Conservation (phyloP, 2,797 vertebrate species). For the Enteromius argenteus region DNA sequence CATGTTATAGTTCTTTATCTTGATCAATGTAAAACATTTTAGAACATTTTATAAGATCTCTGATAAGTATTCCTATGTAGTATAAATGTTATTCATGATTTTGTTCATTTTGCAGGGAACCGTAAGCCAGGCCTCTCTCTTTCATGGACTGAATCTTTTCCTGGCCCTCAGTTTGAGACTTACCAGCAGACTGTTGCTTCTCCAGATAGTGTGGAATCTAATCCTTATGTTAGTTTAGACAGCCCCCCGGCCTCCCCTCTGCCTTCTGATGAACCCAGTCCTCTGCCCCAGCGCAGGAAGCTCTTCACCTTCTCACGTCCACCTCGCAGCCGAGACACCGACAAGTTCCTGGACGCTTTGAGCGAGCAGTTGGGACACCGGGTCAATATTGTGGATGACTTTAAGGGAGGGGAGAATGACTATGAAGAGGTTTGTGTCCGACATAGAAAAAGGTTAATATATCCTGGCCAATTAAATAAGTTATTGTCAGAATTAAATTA, state of each 20-base stretch:
- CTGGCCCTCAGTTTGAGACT: constrained; percentile 81
- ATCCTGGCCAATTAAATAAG: not conserved
- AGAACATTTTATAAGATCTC: constrained; percentile 3
- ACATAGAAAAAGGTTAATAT: not conserved
- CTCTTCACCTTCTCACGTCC: constrained; percentile 95
- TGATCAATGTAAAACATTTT: not conserved
- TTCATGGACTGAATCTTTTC: constrained; percentile 88
- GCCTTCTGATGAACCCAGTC: constrained; percentile 75
- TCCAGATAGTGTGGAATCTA: constrained; percentile 92
- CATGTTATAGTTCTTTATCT: constrained; percentile 23
- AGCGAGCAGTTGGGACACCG: constrained; percentile 94
- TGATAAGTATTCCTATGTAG: not conserved
- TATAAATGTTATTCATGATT: not conserved
- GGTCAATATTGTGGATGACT: constrained; percentile 90
- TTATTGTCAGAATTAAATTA: too few relatives aligned
- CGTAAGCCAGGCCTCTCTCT: constrained; percentile 81
- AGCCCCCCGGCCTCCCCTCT: constrained; percentile 87
- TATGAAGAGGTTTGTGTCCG: constrained; percentile 90
- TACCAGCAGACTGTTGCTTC: constrained; percentile 83
- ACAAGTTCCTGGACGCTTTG: constrained; percentile 92
- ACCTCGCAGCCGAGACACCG: constrained; percentile 89
- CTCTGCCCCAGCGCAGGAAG: constrained; percentile 84
- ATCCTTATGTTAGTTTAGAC: constrained; percentile 96
- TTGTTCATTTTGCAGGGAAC: constrained; percentile 67
- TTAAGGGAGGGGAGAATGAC: constrained; percentile 91